Conservation (phyloP, 2,888 invertebrate genomes). For the Cheilosia variabilis region DNA sequence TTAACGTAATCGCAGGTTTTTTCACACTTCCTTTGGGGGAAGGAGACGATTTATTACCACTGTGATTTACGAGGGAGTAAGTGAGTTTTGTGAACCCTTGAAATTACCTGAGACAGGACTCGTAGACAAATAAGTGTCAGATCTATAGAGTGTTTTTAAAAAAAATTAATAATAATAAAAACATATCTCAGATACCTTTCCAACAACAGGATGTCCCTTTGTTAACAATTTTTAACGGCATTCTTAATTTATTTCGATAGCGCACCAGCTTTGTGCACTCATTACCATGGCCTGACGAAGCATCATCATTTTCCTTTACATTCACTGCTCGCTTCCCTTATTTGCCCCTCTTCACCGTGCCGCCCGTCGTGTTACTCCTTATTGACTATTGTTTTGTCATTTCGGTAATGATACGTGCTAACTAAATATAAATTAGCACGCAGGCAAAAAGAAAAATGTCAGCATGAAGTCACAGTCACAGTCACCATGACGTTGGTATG, state of each 20-base stretch:
- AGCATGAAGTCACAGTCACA: constrained; percentile 57
- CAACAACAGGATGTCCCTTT: too few relatives aligned
- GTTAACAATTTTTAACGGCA: too few relatives aligned
- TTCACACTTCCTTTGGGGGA: too few relatives aligned
- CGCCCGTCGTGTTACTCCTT: constrained; percentile 43
- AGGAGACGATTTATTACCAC: too few relatives aligned
- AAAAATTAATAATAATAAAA: too few relatives aligned
- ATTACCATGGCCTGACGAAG: constrained; percentile 17
- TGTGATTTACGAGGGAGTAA: too few relatives aligned
- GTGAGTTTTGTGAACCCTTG: too few relatives aligned
- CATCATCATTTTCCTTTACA: constrained; percentile 14
- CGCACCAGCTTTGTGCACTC: not conserved
- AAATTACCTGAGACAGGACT: too few relatives aligned
- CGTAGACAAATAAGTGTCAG: too few relatives aligned
- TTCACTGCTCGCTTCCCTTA: not conserved
- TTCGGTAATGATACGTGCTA: constrained; percentile 75
- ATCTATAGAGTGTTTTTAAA: too few relatives aligned
- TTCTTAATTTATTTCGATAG: too few relatives aligned
- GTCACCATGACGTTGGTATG: constrained; percentile 56
- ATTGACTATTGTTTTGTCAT: constrained; percentile 75
- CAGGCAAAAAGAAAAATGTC: not conserved
- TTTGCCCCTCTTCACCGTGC: constrained; percentile 2
- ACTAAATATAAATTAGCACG: constrained; percentile 74
- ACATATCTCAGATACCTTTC: too few relatives aligned
- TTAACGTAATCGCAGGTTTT: constrained; percentile 35